Evolutionary conservation across 2,888 invertebrate genomes (phyloP).

Genomic region (Nymphalis c-album): DNA sequence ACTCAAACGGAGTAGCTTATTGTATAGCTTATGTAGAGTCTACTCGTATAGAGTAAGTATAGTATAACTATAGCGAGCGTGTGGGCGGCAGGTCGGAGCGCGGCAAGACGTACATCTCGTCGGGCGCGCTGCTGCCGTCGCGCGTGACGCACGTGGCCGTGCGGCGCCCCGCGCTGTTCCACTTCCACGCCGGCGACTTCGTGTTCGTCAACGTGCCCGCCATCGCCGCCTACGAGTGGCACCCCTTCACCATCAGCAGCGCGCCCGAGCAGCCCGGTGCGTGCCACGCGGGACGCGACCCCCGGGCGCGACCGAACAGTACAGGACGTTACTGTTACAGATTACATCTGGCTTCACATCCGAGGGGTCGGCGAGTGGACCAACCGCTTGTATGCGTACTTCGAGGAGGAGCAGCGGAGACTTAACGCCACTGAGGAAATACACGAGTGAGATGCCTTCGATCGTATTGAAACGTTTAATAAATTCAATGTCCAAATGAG

Average conservation of each 20-base stretch:
- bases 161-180: constrained; percentile 91
- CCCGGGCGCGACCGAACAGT: too few species aligned
- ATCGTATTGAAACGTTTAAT: neutral
- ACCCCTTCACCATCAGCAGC: constrained; percentile 97
- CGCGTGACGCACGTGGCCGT: constrained; percentile 95
- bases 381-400: constrained; percentile 91
- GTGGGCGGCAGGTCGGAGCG: constrained; percentile 81
- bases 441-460: constrained; percentile 47
- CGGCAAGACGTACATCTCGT: constrained; percentile 94
- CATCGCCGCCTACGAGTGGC: constrained; percentile 97
- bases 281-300: neutral
- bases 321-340: constrained; percentile 61
- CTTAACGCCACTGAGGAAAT: constrained; percentile 84
- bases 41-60: too few species aligned
- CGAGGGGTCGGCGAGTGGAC: constrained; percentile 98
- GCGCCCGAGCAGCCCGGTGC: constrained; percentile 95
- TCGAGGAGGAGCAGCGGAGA: constrained; percentile 89
- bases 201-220: constrained; percentile 95
- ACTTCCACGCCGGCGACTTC: constrained; percentile 96
- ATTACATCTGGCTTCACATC: constrained; percentile 95
- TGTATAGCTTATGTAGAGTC: too few species aligned
- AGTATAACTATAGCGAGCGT: too few species aligned
- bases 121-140: constrained; percentile 92
- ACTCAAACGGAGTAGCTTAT: too few species aligned
- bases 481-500: too few species aligned